These are phyloP conservation scores for Holothuria leucospilota DNA, from an alignment of 53 echinoderm and acorn worm species.

Conservation along the genomic window DNA sequence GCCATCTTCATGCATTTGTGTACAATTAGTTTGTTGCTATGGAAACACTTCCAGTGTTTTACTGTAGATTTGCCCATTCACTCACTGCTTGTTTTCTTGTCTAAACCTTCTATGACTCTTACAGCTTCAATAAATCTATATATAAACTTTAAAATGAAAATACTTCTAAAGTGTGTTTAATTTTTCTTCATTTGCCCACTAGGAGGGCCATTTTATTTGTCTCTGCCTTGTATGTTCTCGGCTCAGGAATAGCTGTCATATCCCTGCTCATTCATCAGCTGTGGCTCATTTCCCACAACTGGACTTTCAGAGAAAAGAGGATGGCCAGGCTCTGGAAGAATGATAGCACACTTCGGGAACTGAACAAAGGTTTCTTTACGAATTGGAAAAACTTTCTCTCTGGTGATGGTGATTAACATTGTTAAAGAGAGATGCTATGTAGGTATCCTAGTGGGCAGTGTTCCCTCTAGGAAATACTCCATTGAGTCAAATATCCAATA, in stretches of 20 bases:
- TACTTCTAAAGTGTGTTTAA: too few relatives aligned
- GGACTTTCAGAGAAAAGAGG: constrained; percentile 86
- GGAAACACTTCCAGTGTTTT: too few relatives aligned
- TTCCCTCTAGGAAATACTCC: too few relatives aligned
- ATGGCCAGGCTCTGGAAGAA: constrained; percentile 33
- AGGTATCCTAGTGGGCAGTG: too few relatives aligned
- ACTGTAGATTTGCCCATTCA: too few relatives aligned
- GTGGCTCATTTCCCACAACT: constrained; percentile 86
- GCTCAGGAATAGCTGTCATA: constrained; percentile 54
- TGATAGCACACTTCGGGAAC: constrained; percentile 38
- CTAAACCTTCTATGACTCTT: too few relatives aligned
- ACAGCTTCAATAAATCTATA: too few relatives aligned
- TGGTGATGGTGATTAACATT: constrained; percentile 1
- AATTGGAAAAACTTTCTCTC: constrained; percentile 81
- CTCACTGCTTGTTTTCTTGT: too few relatives aligned
- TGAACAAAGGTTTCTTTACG: constrained; percentile 65
- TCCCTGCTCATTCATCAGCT: constrained; percentile 75
- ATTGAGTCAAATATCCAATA: too few relatives aligned
- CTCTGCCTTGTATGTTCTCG: constrained; percentile 67
- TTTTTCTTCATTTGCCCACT: background rate
- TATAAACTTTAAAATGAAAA: background rate
- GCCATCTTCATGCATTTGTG: too few relatives aligned
- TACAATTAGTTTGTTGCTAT: too few relatives aligned
- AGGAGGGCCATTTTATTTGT: constrained; percentile 83
- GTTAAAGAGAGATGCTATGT: too few relatives aligned